Evolutionary conservation across 2,888 invertebrate genomes (phyloP).

Genomic region (Andrena trimmerana): DNA sequence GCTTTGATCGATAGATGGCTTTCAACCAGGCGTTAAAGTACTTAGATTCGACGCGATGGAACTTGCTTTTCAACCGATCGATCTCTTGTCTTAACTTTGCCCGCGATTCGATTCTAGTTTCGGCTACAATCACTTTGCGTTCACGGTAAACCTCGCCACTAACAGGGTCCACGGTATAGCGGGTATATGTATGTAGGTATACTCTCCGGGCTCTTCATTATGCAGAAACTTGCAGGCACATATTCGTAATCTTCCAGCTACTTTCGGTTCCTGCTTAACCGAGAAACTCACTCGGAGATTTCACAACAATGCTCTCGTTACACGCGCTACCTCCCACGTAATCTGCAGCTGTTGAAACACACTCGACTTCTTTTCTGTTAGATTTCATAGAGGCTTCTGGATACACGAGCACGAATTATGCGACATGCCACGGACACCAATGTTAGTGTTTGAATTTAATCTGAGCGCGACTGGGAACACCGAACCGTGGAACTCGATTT

Average conservation of each 20-base stretch:
- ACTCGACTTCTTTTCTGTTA: too few relatives aligned
- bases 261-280: conserved; percentile 13
- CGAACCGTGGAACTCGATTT: conserved; percentile 29
- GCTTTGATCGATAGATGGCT: too few relatives aligned
- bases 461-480: conserved; percentile 18
- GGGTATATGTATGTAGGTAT: not conserved
- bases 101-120: conserved; percentile 3
- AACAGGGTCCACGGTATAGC: not conserved
- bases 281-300: not conserved
- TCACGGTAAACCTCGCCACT: not conserved
- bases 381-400: not conserved
- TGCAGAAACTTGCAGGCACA: not conserved
- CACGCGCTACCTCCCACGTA: not conserved
- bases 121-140: not conserved
- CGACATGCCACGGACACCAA: not conserved
- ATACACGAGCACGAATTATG: not conserved
- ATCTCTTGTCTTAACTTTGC: conserved; percentile 4
- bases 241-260: conserved; percentile 1
- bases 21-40: too few relatives aligned
- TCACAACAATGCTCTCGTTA: conserved; percentile 9
- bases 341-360: not conserved
- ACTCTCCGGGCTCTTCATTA: not conserved
- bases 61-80: not conserved
- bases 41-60: not conserved
- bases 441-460: conserved; percentile 52